These are phyloP conservation scores for Lacerta viridis DNA, from an alignment of 2,797 vertebrate species.

Conservation along the genomic window DNA sequence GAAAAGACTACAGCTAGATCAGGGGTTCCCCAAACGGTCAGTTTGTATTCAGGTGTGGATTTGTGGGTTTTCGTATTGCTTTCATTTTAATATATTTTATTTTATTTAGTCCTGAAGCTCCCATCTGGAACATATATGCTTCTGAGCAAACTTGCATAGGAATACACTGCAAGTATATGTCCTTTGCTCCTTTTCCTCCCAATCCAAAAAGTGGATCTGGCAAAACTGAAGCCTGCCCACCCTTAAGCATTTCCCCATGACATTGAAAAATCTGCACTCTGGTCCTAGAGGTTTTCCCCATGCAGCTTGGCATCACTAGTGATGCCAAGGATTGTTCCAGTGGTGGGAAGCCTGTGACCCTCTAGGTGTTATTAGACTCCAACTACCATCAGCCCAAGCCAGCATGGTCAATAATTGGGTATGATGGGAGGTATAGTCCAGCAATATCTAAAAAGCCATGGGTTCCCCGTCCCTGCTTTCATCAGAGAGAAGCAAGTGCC, in stretches of 20 bases:
- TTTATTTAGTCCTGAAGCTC: no score
- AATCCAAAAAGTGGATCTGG: not conserved
- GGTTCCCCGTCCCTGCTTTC: no score
- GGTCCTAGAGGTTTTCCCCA: not conserved
- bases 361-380: not conserved
- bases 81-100: no score
- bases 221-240: not conserved
- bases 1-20: not conserved
- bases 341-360: no score
- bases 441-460: no score
- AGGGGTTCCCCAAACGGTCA: not conserved
- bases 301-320: not conserved
- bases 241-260: not conserved
- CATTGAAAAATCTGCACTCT: not conserved
- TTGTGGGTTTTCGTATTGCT: no score
- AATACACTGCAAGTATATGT: not conserved
- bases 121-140: not conserved
- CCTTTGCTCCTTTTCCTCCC: not conserved
- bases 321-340: no score
- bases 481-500: not conserved
- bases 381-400: no score
- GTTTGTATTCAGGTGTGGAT: no score
- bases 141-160: not conserved
- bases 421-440: no score
- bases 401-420: no score